Evolutionary conservation across 2,888 invertebrate genomes (phyloP), one percentile per base, ranked within the genome.

Genomic region (Cordylochernes scorpioides): DNA sequence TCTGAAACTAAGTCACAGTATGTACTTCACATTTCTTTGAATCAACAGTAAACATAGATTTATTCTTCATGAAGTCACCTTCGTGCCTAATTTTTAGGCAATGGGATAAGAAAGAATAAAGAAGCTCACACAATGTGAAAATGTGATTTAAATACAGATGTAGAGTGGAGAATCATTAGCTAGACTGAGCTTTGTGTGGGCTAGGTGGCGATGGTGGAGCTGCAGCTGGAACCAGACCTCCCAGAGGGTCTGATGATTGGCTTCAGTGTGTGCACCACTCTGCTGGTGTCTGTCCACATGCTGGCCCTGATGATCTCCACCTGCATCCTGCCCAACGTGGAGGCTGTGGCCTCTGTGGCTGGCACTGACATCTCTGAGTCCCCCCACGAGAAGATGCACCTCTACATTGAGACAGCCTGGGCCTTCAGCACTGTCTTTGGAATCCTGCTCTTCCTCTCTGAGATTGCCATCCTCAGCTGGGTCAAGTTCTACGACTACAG

Each of bases 281-380:
- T 88, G 1, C 58, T 88, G 18, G 84, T 88, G 7, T 74, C 82
- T 0, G 82, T 88, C 1, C 86, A 88, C 50, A 72, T 88, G 49
- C 68, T 88, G 48, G 86, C 88, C 0, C 59, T 88, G 25, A 86
- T 88, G 86, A 86, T 88, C 54, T 80, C 80, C 45, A 88, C 88
- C 1, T 88, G 86, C 51, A 68, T 88, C 33, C 58, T 88, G 41
- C 86, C 88, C 2, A 78, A 86, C 50, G 75, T 88, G 33, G 88
- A 88, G 50, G 80, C 84, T 2, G 72, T 82, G 31, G 74, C 75
- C 45, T 77, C 78, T 55, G 64, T 84, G 15, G 33, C 74, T 15
- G 39, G 42, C 13, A 35, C 35, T 13, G 34, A 38, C 3, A 35
- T 40, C 9, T 31, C 32, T 7, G 56, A 57, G 38, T 57, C 57